Percentiles rank a stretch among this genome's conserved stretches.
Conservation (phyloP, 1,140 invertebrate genomes). For the Stenopsyche tienmushanensis region DNA sequence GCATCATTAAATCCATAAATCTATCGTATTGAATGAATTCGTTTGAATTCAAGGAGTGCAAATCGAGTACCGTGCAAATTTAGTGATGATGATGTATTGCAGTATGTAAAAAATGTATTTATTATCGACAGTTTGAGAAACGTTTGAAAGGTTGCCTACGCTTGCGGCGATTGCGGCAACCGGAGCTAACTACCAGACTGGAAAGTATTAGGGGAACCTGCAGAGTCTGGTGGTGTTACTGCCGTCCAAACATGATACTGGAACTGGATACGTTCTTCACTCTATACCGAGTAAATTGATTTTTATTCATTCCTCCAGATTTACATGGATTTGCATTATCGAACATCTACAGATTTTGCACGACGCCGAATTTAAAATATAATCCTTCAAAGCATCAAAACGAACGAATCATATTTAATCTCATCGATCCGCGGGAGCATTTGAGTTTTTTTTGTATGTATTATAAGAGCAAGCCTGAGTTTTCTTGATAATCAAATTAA, state of each 20-base stretch:
- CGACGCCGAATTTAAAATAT: background rate
- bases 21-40: no score
- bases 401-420: background rate
- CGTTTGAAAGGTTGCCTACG: background rate
- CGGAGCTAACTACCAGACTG: conserved; percentile 33
- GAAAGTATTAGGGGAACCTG: conserved; percentile 39
- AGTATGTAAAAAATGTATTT: no score
- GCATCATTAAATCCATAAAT: no score
- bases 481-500: no score
- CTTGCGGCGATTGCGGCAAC: conserved; percentile 20
- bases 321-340: background rate
- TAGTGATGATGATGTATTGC: no score
- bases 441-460: background rate
- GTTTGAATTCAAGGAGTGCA: no score
- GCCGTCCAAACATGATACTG: background rate
- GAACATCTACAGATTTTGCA: background rate
- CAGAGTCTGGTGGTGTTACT: conserved; percentile 3
- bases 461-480: background rate
- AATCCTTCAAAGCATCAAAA: conserved; percentile 5
- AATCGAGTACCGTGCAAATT: no score
- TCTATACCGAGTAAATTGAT: background rate
- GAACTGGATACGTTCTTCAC: background rate
- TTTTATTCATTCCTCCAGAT: background rate
- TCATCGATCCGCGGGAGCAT: no score
- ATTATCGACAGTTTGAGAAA: conserved; percentile 12